Evolutionary conservation across 1,140 invertebrate genomes (phyloP).

Genomic region (Cylas formicarius): DNA sequence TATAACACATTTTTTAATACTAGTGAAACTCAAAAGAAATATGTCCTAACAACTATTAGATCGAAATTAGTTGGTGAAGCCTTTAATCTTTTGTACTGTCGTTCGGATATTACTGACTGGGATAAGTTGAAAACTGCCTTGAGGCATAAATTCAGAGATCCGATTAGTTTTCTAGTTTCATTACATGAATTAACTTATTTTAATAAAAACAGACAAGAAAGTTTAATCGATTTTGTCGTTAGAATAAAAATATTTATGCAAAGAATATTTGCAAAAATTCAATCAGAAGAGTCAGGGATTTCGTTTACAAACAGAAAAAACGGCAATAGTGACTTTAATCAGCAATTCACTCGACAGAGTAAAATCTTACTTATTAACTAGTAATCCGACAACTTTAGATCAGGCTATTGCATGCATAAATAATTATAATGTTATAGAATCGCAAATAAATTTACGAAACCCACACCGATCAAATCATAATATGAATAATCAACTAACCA

Average conservation of each 20-base stretch:
- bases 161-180: not conserved
- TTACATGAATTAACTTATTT: slow-evolving; percentile 10
- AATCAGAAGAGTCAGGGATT: not conserved
- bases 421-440: too few species aligned
- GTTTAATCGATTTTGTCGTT: not conserved
- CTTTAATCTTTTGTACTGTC: not conserved
- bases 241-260: slow-evolving; percentile 9
- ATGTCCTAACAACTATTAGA: slow-evolving; percentile 1
- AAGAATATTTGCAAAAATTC: slow-evolving; percentile 8
- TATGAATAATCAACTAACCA: too few species aligned
- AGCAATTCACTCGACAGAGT: not conserved
- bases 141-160: slow-evolving; percentile 13
- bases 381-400: slow-evolving; percentile 3
- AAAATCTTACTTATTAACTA: slow-evolving; percentile 3
- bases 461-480: too few species aligned
- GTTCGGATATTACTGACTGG: slow-evolving; percentile 11
- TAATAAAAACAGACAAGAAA: slow-evolving; percentile 7
- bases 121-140: not conserved
- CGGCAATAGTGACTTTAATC: slow-evolving; percentile 2
- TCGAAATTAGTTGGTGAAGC: slow-evolving; percentile 11
- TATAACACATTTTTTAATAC: slow-evolving; percentile 4
- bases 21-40: slow-evolving; percentile 1
- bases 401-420: too few species aligned
- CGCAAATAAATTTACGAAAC: too few species aligned
- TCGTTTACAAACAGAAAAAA: slow-evolving; percentile 5